Percentiles rank a stretch among this genome's conserved stretches.
Conservation (phyloP, 1,140 invertebrate genomes). For the Nylanderia fulva region DNA sequence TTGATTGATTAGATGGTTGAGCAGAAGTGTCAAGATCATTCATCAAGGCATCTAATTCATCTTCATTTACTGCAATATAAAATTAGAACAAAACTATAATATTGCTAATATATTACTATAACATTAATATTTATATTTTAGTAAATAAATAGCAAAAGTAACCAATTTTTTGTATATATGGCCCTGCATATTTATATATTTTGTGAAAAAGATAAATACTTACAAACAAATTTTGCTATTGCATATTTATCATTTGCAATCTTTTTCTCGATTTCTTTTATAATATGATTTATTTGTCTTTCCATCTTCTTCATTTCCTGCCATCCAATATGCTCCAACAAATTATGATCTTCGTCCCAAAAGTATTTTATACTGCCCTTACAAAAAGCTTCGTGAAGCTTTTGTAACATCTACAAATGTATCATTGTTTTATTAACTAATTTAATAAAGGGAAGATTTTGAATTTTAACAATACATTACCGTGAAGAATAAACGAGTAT, state of each 20-base stretch:
- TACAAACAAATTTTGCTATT: conserved; percentile 69
- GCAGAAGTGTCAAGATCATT: too few species aligned
- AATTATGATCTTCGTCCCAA: conserved; percentile 73
- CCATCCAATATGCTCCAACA: conserved; percentile 58
- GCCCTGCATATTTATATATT: background rate
- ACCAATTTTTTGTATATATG: background rate
- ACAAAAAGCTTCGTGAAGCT: conserved; percentile 55
- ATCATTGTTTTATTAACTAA: conserved; percentile 47
- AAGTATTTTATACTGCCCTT: conserved; percentile 53
- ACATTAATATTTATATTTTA: background rate
- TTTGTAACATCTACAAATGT: conserved; percentile 74
- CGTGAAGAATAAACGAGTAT: conserved; percentile 44
- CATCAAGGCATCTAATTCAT: too few species aligned
- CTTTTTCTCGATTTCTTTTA: conserved; percentile 52
- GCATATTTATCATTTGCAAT: conserved; percentile 42
- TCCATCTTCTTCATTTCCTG: conserved; percentile 49
- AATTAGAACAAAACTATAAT: too few species aligned
- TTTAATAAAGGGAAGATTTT: conserved; percentile 43
- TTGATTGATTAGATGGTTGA: too few species aligned
- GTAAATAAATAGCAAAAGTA: background rate
- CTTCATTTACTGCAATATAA: background rate
- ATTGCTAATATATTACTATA: too few species aligned
- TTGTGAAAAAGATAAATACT: conserved; percentile 59
- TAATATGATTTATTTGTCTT: conserved; percentile 57
- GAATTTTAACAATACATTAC: conserved; percentile 39